phyloP scores from a whole-genome alignment of 2,888 invertebrate species.

The Synanthedon vespiformis region DNA sequence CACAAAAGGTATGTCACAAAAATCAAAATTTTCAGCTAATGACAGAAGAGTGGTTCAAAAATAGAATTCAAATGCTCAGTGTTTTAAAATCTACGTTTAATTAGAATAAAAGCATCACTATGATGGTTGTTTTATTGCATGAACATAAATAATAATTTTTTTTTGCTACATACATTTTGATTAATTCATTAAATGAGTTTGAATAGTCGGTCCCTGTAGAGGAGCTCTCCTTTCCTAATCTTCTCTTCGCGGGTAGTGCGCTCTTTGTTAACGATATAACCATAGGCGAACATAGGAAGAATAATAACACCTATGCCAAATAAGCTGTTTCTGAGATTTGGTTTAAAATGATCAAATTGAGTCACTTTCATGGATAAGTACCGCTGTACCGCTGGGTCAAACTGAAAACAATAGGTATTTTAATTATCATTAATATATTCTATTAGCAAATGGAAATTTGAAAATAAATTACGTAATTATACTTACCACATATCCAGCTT shows the following conservation, averaged over 20 bases:
- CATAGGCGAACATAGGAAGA: constrained; percentile 67
- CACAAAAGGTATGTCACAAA: too few species aligned
- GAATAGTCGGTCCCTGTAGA: constrained; percentile 79
- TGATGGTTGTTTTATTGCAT: too few species aligned
- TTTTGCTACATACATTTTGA: too few species aligned
- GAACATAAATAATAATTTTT: too few species aligned
- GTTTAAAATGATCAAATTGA: constrained; percentile 75
- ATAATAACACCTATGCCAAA: constrained; percentile 63
- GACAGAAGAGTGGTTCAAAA: too few species aligned
- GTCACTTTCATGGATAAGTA: constrained; percentile 78
- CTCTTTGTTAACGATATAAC: constrained; percentile 62
- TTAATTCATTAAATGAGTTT: constrained; percentile 57
- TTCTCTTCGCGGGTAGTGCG: constrained; percentile 67
- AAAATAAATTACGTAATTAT: constrained; percentile 48
- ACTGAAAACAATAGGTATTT: constrained; percentile 72
- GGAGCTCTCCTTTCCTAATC: constrained; percentile 78
- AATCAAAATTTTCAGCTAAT: too few species aligned
- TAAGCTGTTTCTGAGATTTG: constrained; percentile 69
- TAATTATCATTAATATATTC: neutral
- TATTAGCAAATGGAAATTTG: neutral
- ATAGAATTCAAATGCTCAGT: too few species aligned
- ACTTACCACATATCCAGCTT: constrained; percentile 81
- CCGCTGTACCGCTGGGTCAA: constrained; percentile 83
- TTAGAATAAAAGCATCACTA: too few species aligned
- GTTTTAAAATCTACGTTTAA: too few species aligned